Base-by-base conservation (phyloP, 2,888 invertebrate genomes). In the Lepidochitona cinerea region DNA sequence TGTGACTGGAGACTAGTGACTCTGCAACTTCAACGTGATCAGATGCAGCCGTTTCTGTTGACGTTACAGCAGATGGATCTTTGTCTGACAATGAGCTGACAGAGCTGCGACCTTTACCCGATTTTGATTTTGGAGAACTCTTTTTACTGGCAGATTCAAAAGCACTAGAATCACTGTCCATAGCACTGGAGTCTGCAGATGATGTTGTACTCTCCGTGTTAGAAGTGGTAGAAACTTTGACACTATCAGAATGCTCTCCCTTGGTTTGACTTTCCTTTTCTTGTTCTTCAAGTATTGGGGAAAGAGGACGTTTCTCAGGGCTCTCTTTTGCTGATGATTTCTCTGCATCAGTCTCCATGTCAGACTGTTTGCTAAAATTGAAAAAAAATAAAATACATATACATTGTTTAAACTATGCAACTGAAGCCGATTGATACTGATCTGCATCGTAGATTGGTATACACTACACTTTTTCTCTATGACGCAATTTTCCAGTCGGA, bases 271-370 rank as follows among this genome's bases (percentile, higher is more conserved):
- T 54, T 23, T 66, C 71, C 14, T 59, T 70, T 37, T 33, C 66
- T 18, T 66, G 35, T 4, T 49, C 49, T 35, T 74, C 71, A 2
- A 59, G 23, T 18, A 32, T 68, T 68, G 68, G 37, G n/a, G 68
- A 68, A 7, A 37, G 37, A 26, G 37, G 68, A 5, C 37, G 32
- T 29, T 68, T 68, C 68, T 26, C 41, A n/a, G 37, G 68, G 23
- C 14, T 37, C 14, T 29, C 59, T 26, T 59, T 59, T 4, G 26
- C 23, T 75, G 64, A 77, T 78, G 66, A 75, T 76, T 53, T 80
- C 82, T 35, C 81, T 80, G 3, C 78, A 5, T 76, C 75, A 14
- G 75, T 72, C n/a, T 79, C 77, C 64, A 71, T 74, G 32, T 80
- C 78, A 33, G 72, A 68, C 33, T 79, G 77, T 9, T 29, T 59